Base-by-base conservation (phyloP, 2,113 vertebrate genomes). In the Junco hyemalis region DNA sequence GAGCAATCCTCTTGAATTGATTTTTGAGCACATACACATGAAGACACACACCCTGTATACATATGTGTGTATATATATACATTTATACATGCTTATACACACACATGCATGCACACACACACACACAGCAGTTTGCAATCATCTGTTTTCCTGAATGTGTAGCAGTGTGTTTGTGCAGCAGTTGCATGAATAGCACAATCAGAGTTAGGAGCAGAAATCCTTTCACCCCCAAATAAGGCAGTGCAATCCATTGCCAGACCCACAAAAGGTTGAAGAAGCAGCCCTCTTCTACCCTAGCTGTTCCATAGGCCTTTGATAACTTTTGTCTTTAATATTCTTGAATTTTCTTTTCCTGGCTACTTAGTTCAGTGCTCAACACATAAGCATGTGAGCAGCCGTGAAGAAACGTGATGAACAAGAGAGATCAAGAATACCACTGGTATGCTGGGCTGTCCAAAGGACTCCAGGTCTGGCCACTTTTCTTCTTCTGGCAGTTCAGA, bases 301-400 rank as follows among this genome's bases (percentile, higher is more conserved):
- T 56, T 91, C 15, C 73, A 61, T 6, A 29, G 38, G 8, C 10
- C 40, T 78, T 65, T 59, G 31, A 31, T 14, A 65, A 23, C 35
- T 88, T 88, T 81, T 74, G 11, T n/a, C 26, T 83, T 86, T 72
- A 9, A 8, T 22, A 29, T 14, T 31, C 9, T 28, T 84, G 76
- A 56, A 70, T 57, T 72, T 90, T 92, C 20, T 47, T 63, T 45
- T 59, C 53, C 45, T 90, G 33, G 11, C 15, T 51, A 36, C 29
- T 8, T 1, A 0, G 1, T 73, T 31, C 12, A 35, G 7, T 17
- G 25, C 6, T 14, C 68, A 51, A 31, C 12, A 50, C 14, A 14
- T 14, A 68, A 71, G 44, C 10, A 28, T 22, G 35, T 25, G 21
- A 74, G 23, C 26, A 53, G 25, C 42, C n/a, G 19, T 19, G 53